phyloP scores from a whole-genome alignment of 2,888 invertebrate genomes.

The Tillus elongatus region DNA sequence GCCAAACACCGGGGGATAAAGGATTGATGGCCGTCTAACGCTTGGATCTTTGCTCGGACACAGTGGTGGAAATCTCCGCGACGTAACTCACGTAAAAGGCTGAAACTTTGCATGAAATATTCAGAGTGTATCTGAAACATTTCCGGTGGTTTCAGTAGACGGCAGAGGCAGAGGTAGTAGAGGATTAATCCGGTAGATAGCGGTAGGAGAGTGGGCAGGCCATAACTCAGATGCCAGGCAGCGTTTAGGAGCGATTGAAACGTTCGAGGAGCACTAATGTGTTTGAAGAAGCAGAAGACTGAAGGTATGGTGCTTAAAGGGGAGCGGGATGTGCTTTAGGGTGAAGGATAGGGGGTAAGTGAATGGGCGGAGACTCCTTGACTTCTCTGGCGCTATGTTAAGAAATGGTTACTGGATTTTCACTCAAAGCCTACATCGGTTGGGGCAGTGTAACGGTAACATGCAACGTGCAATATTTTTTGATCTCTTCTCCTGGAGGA shows the following conservation, averaged over 20 bases:
- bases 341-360: no score
- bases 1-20: no score
- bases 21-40: no score
- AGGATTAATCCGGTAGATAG: slow-evolving; percentile 18
- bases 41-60: no score
- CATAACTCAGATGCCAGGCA: slow-evolving; percentile 21
- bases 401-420: neutral
- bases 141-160: neutral
- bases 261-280: slow-evolving; percentile 26
- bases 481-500: no score
- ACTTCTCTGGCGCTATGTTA: slow-evolving; percentile 3
- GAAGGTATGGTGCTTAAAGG: no score
- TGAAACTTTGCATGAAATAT: neutral
- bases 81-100: neutral
- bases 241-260: slow-evolving; percentile 25
- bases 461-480: no score
- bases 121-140: neutral
- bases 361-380: slow-evolving; percentile 7
- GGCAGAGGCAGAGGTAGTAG: slow-evolving; percentile 10
- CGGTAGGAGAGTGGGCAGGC: slow-evolving; percentile 8
- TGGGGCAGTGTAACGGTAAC: no score
- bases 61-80: no score
- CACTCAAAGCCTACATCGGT: no score
- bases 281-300: slow-evolving; percentile 20
- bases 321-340: no score